Conservation (phyloP, 2,888 invertebrate genomes). For the Willowsia nigromaculata region DNA sequence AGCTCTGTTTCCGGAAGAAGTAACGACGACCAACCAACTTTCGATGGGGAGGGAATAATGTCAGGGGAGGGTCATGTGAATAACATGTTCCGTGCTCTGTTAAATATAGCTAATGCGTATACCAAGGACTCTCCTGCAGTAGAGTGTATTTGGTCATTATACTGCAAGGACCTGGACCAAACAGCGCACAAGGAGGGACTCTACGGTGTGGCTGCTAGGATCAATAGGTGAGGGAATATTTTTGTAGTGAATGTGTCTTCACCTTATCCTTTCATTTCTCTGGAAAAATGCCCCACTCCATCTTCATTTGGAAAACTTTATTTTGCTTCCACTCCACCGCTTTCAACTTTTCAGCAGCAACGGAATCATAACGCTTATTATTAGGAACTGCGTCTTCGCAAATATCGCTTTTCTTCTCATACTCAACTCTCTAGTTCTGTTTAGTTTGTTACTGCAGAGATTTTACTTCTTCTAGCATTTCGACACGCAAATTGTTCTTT, state of each 20-base stretch:
- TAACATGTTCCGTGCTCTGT: constrained; percentile 83
- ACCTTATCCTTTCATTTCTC: background rate
- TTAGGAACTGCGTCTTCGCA: background rate
- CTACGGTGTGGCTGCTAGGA: constrained; percentile 84
- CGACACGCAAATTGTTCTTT: background rate
- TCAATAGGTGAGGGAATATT: constrained; percentile 82
- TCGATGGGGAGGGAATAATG: background rate
- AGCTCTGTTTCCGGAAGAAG: constrained; percentile 4
- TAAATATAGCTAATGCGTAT: constrained; percentile 83
- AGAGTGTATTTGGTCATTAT: constrained; percentile 84
- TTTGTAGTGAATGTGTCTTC: background rate
- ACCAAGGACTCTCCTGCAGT: constrained; percentile 82
- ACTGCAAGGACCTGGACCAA: constrained; percentile 83
- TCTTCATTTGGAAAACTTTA: background rate
- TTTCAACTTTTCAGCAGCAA: background rate
- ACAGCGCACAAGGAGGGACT: constrained; percentile 83
- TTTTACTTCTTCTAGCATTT: background rate
- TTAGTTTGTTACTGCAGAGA: background rate
- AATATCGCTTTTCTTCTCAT: background rate
- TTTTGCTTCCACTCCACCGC: background rate
- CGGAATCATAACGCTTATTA: background rate
- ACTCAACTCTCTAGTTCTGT: background rate
- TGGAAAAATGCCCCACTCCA: background rate
- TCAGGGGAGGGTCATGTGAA: constrained; percentile 80
- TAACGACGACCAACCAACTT: background rate